A percentile compares a stretch with the other conserved stretches of the same genome.
phyloP scores from a whole-genome alignment of 1,140 invertebrate genomes.

The Holcopasites calliopsidis region DNA sequence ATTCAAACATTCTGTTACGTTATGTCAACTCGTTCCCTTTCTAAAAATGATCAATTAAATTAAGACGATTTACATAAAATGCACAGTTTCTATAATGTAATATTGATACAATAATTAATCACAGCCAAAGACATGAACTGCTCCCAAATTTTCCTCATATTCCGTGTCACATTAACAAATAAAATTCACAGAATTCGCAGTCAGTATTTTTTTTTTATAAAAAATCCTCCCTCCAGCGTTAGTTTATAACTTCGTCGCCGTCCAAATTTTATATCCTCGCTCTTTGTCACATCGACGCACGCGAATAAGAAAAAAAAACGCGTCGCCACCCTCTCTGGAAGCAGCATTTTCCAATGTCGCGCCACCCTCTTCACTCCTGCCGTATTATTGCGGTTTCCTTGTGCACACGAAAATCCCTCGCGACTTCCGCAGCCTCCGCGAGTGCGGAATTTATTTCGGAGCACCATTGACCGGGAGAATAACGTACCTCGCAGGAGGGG shows the following conservation, averaged over 20 bases:
- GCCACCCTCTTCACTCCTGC: not conserved
- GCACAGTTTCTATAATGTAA: too few relatives aligned
- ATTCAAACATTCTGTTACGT: not conserved
- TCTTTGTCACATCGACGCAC: not conserved
- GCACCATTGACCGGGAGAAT: constrained; percentile 23
- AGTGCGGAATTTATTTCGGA: constrained; percentile 51
- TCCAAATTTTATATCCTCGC: not conserved
- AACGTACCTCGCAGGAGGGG: constrained; percentile 38
- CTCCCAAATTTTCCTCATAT: too few relatives aligned
- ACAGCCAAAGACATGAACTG: too few relatives aligned
- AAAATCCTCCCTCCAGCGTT: too few relatives aligned
- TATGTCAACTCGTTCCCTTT: too few relatives aligned
- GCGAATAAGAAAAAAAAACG: constrained; percentile 22
- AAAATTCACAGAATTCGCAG: too few relatives aligned
- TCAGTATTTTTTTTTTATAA: too few relatives aligned
- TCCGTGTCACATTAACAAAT: too few relatives aligned
- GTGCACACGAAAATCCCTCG: constrained; percentile 27
- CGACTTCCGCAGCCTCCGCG: not conserved
- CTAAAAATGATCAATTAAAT: too few relatives aligned
- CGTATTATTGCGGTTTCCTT: constrained; percentile 32
- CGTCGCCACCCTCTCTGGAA: not conserved
- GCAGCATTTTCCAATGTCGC: constrained; percentile 10
- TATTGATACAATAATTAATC: too few relatives aligned
- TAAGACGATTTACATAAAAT: too few relatives aligned
- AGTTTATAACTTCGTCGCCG: constrained; percentile 11